phyloP scores from a whole-genome alignment of 2,113 vertebrate species.

The Nicator chloris region DNA sequence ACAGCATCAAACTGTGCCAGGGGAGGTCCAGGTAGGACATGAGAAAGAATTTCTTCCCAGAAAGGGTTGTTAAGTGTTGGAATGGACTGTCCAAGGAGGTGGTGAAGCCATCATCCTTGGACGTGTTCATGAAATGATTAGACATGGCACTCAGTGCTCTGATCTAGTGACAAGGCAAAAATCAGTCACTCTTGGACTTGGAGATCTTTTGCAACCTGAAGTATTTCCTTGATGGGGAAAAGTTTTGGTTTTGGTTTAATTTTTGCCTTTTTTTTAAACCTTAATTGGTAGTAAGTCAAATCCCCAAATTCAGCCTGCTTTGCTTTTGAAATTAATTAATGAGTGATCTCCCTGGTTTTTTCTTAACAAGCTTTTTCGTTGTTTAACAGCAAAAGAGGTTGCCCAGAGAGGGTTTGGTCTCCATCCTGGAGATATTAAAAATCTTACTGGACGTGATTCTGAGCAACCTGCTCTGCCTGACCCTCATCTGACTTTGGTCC shows the following conservation, averaged over 20 bases:
- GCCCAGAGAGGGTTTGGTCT: background rate
- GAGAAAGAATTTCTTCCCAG: background rate
- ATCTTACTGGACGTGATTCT: background rate
- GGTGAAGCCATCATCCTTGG: no score
- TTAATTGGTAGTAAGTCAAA: background rate
- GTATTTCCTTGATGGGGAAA: background rate
- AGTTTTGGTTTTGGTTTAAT: background rate
- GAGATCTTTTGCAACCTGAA: background rate
- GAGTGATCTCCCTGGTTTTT: background rate
- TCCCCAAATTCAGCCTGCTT: background rate
- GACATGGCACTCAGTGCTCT: background rate
- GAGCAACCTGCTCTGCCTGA: background rate
- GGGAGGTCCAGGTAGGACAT: background rate
- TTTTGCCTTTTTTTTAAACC: background rate
- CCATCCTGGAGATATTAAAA: background rate
- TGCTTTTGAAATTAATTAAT: background rate
- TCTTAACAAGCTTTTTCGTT: background rate
- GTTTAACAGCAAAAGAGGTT: background rate
- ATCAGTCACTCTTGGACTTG: background rate
- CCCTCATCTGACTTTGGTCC: background rate
- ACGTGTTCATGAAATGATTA: background rate
- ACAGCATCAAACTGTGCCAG: background rate
- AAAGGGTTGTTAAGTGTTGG: background rate
- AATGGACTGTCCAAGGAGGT: background rate
- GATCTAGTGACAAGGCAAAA: background rate